These are phyloP conservation scores for Heliconius sara DNA, from an alignment of 2,888 invertebrate genomes.

Conservation along the genomic window DNA sequence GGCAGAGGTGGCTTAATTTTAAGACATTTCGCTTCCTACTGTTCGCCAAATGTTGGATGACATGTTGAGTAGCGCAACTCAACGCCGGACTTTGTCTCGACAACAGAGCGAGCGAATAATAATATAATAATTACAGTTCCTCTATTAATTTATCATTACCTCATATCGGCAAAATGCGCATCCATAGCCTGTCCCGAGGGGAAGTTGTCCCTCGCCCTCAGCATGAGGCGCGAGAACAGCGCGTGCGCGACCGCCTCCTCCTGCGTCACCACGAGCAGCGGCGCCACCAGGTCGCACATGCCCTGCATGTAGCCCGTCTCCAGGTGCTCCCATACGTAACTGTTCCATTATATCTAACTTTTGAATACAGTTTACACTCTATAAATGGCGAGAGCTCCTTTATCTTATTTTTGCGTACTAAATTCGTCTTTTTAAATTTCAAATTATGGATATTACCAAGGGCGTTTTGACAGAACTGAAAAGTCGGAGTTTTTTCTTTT, in stretches of 20 bases:
- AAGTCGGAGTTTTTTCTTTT: too few species aligned
- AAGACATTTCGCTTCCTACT: too few species aligned
- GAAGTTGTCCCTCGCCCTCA: slow-evolving; percentile 95
- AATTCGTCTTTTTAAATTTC: too few species aligned
- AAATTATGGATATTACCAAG: too few species aligned
- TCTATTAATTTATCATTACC: slow-evolving; percentile 62
- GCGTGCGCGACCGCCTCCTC: slow-evolving; percentile 96
- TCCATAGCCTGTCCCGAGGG: slow-evolving; percentile 97
- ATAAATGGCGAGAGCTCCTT: background rate
- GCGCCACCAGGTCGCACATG: slow-evolving; percentile 98
- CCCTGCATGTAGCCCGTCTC: slow-evolving; percentile 98
- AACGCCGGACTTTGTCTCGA: too few species aligned
- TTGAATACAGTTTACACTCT: background rate
- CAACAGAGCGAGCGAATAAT: too few species aligned
- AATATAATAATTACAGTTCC: too few species aligned
- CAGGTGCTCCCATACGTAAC: slow-evolving; percentile 98
- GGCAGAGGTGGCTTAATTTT: too few species aligned
- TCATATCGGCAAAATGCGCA: slow-evolving; percentile 97
- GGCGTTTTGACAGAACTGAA: too few species aligned
- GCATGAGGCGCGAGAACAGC: slow-evolving; percentile 96
- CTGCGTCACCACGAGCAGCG: slow-evolving; percentile 94
- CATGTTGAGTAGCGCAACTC: too few species aligned
- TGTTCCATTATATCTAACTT: slow-evolving; percentile 56
- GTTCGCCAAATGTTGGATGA: too few species aligned
- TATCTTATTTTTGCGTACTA: too few species aligned